These are phyloP conservation scores for Podotricha telesiphe DNA, from an alignment of 2,888 invertebrate genomes.

Conservation along the genomic window DNA sequence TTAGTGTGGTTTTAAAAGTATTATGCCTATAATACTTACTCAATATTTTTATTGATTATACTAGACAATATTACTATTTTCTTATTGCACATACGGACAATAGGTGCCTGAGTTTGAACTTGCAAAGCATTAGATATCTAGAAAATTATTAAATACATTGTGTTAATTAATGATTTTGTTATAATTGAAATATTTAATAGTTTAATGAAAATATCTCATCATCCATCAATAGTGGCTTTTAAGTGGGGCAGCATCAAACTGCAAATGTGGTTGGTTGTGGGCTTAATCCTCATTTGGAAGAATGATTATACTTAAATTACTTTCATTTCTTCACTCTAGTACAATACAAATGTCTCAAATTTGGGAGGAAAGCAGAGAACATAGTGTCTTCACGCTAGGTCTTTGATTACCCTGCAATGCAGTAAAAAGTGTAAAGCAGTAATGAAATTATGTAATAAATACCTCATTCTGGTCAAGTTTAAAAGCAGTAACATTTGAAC, in stretches of 20 bases:
- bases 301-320: too few species aligned
- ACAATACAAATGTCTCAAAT: too few species aligned
- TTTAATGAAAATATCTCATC: background rate
- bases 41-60: constrained; percentile 54
- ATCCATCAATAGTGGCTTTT: too few species aligned
- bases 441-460: constrained; percentile 21
- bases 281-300: too few species aligned
- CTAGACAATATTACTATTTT: constrained; percentile 60
- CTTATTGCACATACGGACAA: constrained; percentile 64
- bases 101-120: constrained; percentile 54
- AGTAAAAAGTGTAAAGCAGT: too few species aligned
- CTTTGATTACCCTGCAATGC: too few species aligned
- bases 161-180: background rate
- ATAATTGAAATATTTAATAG: background rate
- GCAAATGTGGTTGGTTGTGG: too few species aligned
- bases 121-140: constrained; percentile 57
- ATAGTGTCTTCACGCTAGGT: too few species aligned
- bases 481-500: constrained; percentile 53
- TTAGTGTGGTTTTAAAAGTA: constrained; percentile 10
- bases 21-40: constrained; percentile 57
- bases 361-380: too few species aligned
- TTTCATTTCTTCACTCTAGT: too few species aligned
- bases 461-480: constrained; percentile 54
- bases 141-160: background rate
- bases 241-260: too few species aligned